A percentile compares a stretch with the other conserved stretches of the same genome.
phyloP scores from a whole-genome alignment of 2,113 vertebrate genomes.

The Heteronetta atricapilla region DNA sequence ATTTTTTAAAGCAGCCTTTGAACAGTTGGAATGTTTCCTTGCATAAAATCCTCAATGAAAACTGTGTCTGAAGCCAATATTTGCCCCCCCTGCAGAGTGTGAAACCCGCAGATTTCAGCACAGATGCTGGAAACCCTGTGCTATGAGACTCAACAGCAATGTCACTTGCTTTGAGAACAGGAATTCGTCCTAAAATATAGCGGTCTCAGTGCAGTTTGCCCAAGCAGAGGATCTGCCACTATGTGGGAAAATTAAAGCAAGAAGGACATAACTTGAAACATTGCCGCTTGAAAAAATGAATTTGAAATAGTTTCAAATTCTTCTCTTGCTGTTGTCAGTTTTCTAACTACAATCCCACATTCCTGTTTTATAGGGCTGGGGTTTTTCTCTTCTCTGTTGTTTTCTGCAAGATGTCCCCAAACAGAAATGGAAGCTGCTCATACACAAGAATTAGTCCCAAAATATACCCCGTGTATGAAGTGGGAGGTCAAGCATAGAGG shows the following conservation, averaged over 20 bases:
- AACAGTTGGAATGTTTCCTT: conserved; percentile 23
- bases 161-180: not conserved
- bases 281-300: not conserved
- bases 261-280: not conserved
- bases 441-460: not conserved
- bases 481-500: not conserved
- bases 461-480: accelerated
- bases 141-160: not conserved
- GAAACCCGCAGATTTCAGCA: conserved; percentile 64
- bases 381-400: not conserved
- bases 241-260: not conserved
- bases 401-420: not conserved
- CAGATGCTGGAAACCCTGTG: not conserved
- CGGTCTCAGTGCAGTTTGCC: not conserved
- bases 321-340: not conserved
- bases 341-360: not conserved
- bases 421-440: not conserved
- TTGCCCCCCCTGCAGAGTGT: conserved; percentile 8
- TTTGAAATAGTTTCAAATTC: not conserved
- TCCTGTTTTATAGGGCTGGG: accelerated
- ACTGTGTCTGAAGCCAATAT: not conserved
- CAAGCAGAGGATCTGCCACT: not conserved
- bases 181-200: not conserved
- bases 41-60: conserved; percentile 45
- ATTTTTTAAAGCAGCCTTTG: not conserved